Conservation (phyloP, 37 sponge, comb jelly and placozoan genomes). For the Chondrosia reniformis region DNA sequence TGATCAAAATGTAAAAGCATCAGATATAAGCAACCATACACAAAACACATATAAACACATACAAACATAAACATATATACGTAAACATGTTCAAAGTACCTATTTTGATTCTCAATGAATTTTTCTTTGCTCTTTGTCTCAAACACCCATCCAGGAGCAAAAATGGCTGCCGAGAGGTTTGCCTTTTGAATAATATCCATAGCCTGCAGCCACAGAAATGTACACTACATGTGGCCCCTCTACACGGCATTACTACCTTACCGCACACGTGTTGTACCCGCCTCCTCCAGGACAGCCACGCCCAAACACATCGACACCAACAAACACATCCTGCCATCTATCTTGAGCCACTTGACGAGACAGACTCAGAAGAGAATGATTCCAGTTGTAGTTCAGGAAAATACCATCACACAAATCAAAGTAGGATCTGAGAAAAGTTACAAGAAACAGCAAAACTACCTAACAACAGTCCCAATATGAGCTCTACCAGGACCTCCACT, state of each 20-base stretch:
- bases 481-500: no score
- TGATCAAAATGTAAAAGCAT: no score
- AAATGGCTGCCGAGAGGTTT: constrained; percentile 86
- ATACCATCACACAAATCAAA: constrained; percentile 96
- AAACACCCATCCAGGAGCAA: constrained; percentile 99
- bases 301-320: constrained; percentile 96
- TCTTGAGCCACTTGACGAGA: constrained; percentile 41
- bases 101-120: constrained; percentile 81
- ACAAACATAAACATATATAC: constrained; percentile 8
- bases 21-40: background rate
- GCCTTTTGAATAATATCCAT: constrained; percentile 55
- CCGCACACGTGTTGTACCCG: constrained; percentile 71
- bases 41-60: background rate
- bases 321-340: constrained; percentile 75
- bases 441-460: no score
- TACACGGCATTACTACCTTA: constrained; percentile 5
- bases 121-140: constrained; percentile 70
- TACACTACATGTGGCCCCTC: background rate
- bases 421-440: constrained; percentile 77
- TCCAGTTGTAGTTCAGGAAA: constrained; percentile 98
- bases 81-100: constrained; percentile 27
- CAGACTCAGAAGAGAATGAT: constrained; percentile 28
- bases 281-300: constrained; percentile 89
- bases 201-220: constrained; percentile 44
- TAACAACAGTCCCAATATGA: no score